These are phyloP conservation scores for Perca flavescens DNA, from an alignment of 2,113 vertebrate genomes.

Conservation along the genomic window DNA sequence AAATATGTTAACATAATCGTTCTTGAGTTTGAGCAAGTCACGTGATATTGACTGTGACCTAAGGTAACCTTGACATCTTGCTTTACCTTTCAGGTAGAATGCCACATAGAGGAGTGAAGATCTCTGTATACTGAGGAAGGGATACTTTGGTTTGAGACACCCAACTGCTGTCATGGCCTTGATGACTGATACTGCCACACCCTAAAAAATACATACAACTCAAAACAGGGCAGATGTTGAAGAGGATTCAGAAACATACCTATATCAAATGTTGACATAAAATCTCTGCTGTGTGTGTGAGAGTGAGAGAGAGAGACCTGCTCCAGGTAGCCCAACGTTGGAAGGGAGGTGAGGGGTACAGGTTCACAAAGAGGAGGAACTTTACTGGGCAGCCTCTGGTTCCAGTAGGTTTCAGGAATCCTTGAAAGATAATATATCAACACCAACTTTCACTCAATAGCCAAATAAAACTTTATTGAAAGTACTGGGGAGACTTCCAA, in stretches of 20 bases:
- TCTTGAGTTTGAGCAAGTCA: neutral
- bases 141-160: conserved; percentile 94
- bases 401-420: conserved; percentile 89
- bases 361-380: conserved; percentile 90
- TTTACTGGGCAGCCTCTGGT: conserved; percentile 91
- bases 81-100: conserved; percentile 94
- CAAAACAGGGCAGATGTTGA: neutral
- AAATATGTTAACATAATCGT: neutral
- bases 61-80: neutral
- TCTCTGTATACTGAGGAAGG: conserved; percentile 88
- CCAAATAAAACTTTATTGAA: neutral
- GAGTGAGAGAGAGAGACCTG: conserved; percentile 82
- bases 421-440: conserved; percentile 74
- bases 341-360: conserved; percentile 89
- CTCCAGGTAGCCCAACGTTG: conserved; percentile 93
- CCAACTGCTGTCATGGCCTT: conserved; percentile 94
- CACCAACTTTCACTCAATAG: neutral
- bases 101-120: conserved; percentile 91
- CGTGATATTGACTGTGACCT: neutral
- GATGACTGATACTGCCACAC: conserved; percentile 88
- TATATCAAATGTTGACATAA: neutral
- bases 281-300: neutral
- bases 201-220: conserved; percentile 78
- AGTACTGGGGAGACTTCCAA: neutral
- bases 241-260: neutral